Conservation (phyloP, 2,797 vertebrate genomes). For the Cynopterus sphinx region DNA sequence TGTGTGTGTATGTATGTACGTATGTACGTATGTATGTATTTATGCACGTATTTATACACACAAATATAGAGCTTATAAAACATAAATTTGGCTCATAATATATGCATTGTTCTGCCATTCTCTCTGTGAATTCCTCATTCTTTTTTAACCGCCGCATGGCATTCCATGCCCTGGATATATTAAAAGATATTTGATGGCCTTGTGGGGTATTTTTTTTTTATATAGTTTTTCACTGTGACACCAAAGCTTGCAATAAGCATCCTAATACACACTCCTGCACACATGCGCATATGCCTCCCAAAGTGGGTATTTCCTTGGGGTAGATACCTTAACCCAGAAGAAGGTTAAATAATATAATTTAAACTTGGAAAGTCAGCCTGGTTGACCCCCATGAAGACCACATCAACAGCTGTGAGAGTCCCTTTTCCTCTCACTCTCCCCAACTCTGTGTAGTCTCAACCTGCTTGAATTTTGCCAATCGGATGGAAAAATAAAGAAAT, state of each 20-base stretch:
- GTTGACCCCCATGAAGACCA: accelerated
- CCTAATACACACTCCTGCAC: not conserved
- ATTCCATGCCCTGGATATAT: not conserved
- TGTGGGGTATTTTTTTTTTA: not conserved
- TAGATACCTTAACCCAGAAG: not conserved
- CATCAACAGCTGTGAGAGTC: accelerated
- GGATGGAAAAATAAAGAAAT: not conserved
- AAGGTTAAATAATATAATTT: not conserved
- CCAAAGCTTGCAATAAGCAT: not conserved
- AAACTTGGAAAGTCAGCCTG: not conserved
- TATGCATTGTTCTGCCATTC: not conserved
- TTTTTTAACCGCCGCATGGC: not conserved
- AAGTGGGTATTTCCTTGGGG: not conserved
- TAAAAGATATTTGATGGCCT: not conserved
- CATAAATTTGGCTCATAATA: not conserved
- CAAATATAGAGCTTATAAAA: not conserved
- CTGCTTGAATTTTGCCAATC: not conserved
- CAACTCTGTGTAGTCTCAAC: not conserved
- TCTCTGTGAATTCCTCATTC: too few species aligned
- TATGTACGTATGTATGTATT: too few species aligned
- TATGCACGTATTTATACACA: not conserved
- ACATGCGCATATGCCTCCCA: not conserved
- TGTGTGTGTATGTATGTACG: not conserved
- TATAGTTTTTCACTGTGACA: not conserved
- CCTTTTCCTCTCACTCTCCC: not conserved